Conservation (phyloP, 64 coral and sea anemone species). For the Porites australiensis region DNA sequence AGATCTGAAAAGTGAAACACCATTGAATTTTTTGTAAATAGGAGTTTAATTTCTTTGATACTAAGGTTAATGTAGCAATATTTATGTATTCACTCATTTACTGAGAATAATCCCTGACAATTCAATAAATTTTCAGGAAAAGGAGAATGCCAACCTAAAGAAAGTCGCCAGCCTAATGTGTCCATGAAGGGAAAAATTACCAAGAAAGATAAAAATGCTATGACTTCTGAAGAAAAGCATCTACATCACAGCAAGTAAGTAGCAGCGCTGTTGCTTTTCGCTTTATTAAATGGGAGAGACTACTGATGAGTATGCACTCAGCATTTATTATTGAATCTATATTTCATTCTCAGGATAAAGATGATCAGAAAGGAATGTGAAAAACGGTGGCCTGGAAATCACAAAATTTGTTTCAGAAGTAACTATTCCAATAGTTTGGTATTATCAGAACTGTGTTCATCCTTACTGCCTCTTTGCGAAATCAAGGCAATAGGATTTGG, state of each 20-base stretch:
- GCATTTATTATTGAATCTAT: not conserved
- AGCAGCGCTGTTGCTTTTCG: constrained; percentile 6
- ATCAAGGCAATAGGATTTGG: too few relatives aligned
- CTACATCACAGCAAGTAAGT: constrained; percentile 29
- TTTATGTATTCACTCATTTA: too few relatives aligned
- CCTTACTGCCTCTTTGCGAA: too few relatives aligned
- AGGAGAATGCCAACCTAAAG: not conserved
- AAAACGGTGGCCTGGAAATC: constrained; percentile 29
- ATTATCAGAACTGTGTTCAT: too few relatives aligned
- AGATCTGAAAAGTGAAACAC: not conserved
- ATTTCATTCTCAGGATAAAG: constrained; percentile 26
- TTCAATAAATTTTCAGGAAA: not conserved
- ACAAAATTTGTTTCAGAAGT: constrained; percentile 19
- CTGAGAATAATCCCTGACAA: too few relatives aligned
- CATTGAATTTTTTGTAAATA: too few relatives aligned
- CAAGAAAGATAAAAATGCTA: constrained; percentile 5
- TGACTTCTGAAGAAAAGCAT: constrained; percentile 10
- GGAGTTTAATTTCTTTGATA: too few relatives aligned
- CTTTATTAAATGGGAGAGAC: not conserved
- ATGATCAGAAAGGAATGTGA: constrained; percentile 25
- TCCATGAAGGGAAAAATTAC: constrained; percentile 15
- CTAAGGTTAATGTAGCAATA: too few relatives aligned
- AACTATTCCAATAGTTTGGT: constrained; percentile 19
- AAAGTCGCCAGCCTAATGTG: not conserved
- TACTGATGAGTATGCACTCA: not conserved